Conservation (phyloP, 2,888 invertebrate genomes). For the Chouioia cunea region DNA sequence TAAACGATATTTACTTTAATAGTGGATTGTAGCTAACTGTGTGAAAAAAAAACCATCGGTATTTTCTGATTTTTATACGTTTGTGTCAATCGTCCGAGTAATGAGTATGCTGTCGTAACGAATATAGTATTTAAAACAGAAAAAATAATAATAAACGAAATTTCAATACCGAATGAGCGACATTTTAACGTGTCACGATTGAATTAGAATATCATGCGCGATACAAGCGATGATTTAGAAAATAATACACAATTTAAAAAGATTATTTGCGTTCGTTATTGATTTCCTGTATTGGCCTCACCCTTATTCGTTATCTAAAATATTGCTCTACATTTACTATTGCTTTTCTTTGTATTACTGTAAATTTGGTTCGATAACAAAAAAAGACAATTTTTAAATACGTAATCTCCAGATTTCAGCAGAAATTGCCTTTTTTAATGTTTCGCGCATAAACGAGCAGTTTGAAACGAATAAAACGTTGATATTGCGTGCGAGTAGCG, state of each 20-base stretch:
- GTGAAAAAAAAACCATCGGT: conserved; percentile 41
- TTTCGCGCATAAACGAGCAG: too few relatives aligned
- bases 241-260: conserved; percentile 43
- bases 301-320: too few relatives aligned
- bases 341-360: too few relatives aligned
- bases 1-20: conserved; percentile 46
- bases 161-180: conserved; percentile 25
- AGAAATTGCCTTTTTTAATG: too few relatives aligned
- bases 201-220: conserved; percentile 34
- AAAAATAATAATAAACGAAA: conserved; percentile 18
- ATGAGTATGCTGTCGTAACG: conserved; percentile 34
- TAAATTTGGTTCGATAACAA: too few relatives aligned
- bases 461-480: too few relatives aligned
- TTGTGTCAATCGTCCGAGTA: conserved; percentile 46
- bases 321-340: too few relatives aligned
- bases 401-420: too few relatives aligned
- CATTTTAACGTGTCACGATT: conserved; percentile 37
- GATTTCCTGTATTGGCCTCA: too few relatives aligned
- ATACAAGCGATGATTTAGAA: conserved; percentile 38
- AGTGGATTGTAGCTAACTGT: conserved; percentile 44
- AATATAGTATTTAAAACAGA: conserved; percentile 10
- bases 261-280: conserved; percentile 28
- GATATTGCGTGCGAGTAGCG: too few relatives aligned
- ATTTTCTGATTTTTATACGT: conserved; percentile 50
- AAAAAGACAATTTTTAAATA: too few relatives aligned